Evolutionary conservation across 1,140 invertebrate species (phyloP), one percentile per base, ranked within the genome.

Genomic region (Drosophila leontia): DNA sequence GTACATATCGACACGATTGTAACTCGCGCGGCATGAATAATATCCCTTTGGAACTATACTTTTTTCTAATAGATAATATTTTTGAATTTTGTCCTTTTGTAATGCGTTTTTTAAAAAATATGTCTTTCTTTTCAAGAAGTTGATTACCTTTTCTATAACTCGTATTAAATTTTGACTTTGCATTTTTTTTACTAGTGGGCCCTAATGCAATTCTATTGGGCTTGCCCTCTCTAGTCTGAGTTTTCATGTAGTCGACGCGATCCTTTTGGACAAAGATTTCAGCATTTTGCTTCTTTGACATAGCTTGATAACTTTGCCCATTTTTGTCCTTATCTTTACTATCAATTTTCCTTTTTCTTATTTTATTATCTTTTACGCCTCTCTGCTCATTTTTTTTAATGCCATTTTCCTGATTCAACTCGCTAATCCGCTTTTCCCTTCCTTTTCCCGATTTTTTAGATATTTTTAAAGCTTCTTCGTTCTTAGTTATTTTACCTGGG

Each of bases 1-100:
- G 74, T 59, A 76, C 32, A 78, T 81, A 75, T 85, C 76, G 29
- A 34, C 17, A 8, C 70, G 78, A 67, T 51, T 51, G 19, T n/a
- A 17, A 7, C 8, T 39, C 48, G 34, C 4, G 9, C 15, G 8
- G 12, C 8, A 13, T 35, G 11, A n/a, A 7, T 32, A n/a, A 17
- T 37, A 37, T 35, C 12, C 26, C 19, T 32, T 37, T 39, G 8
- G 50, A 37, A 17, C 15, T 35, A 13, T 50, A 11, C 8, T 5
- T 13, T 15, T 37, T 55, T 15, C 17, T 37, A 23, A 37, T 53
- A 19, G 50, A 7, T 23, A 55, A 4, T 13, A 13, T 15, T 41
- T 62, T 55, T 3, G 3, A 55, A 17, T 3, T 23, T 26, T 26
- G 15, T 26, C 8, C 5, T 11, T 39, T 26, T 7, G 11, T 23